Percentiles rank a stretch among this genome's conserved stretches.
Evolutionary conservation across 2,888 invertebrate genomes (phyloP).

Genomic region (Apomyelois bistriatella): DNA sequence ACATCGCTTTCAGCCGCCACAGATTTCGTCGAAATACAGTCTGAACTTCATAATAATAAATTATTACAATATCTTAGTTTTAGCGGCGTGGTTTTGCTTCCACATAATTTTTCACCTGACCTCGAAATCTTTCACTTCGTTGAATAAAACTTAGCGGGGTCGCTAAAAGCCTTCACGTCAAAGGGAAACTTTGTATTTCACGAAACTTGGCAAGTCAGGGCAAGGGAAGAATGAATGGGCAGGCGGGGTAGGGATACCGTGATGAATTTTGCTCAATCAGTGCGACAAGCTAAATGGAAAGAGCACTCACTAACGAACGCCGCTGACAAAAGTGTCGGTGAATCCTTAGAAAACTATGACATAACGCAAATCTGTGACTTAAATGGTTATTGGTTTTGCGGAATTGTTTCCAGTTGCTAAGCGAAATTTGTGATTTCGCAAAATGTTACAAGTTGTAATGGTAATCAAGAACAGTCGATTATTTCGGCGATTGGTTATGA

Average conservation of each 20-base stretch:
- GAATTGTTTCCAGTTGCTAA: neutral
- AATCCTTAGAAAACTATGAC: slow-evolving; percentile 39
- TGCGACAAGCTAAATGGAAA: slow-evolving; percentile 50
- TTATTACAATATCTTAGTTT: slow-evolving; percentile 5
- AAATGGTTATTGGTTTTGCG: slow-evolving; percentile 1
- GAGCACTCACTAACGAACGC: slow-evolving; percentile 47
- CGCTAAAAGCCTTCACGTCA: slow-evolving; percentile 31
- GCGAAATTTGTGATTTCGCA: no score
- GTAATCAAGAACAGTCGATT: no score
- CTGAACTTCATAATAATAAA: slow-evolving; percentile 24
- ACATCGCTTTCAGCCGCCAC: slow-evolving; percentile 48
- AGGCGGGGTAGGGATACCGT: slow-evolving; percentile 30
- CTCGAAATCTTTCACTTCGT: slow-evolving; percentile 24
- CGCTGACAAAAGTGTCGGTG: slow-evolving; percentile 39
- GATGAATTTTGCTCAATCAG: slow-evolving; percentile 58
- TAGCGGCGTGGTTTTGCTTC: neutral
- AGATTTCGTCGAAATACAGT: slow-evolving; percentile 36
- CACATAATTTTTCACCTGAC: slow-evolving; percentile 25
- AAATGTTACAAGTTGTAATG: no score
- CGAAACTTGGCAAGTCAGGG: slow-evolving; percentile 36
- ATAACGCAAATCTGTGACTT: slow-evolving; percentile 24
- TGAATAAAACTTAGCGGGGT: slow-evolving; percentile 30
- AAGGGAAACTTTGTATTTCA: slow-evolving; percentile 40
- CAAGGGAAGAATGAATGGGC: slow-evolving; percentile 47
- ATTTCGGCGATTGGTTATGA: no score